These are phyloP conservation scores for Isaurus tuberculatus DNA, from an alignment of 92 coral and sea anemone genomes.

Conservation along the genomic window DNA sequence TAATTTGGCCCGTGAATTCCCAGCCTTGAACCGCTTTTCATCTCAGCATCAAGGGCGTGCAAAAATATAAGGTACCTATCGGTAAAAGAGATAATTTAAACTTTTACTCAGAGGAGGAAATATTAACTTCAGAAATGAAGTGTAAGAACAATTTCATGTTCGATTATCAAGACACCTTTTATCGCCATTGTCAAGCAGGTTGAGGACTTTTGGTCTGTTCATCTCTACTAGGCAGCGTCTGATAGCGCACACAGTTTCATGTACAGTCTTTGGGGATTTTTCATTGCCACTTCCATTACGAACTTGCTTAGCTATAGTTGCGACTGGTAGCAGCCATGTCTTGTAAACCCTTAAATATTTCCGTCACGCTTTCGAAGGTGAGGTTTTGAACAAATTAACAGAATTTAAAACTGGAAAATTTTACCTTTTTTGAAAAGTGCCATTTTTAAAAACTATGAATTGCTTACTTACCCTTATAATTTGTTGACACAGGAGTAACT, in stretches of 20 bases:
- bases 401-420: neutral
- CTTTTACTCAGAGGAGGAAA: neutral
- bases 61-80: neutral
- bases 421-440: slow-evolving; percentile 10
- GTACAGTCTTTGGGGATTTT: neutral
- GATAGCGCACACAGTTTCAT: slow-evolving; percentile 15
- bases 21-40: slow-evolving; percentile 28
- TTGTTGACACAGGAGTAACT: no score
- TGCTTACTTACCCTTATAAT: neutral
- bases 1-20: slow-evolving; percentile 33
- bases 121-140: neutral
- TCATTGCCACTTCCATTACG: neutral
- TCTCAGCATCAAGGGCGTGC: neutral
- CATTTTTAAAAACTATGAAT: neutral
- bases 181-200: neutral
- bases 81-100: slow-evolving; percentile 1
- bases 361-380: no score
- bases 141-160: neutral
- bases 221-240: slow-evolving; percentile 7
- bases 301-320: no score
- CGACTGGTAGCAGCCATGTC: slow-evolving; percentile 12
- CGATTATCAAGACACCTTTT: neutral
- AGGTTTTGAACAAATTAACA: no score
- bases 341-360: neutral
- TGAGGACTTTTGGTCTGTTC: slow-evolving; percentile 24